phyloP scores from a whole-genome alignment of 2,797 vertebrate species.

The Eulemur mongoz region DNA sequence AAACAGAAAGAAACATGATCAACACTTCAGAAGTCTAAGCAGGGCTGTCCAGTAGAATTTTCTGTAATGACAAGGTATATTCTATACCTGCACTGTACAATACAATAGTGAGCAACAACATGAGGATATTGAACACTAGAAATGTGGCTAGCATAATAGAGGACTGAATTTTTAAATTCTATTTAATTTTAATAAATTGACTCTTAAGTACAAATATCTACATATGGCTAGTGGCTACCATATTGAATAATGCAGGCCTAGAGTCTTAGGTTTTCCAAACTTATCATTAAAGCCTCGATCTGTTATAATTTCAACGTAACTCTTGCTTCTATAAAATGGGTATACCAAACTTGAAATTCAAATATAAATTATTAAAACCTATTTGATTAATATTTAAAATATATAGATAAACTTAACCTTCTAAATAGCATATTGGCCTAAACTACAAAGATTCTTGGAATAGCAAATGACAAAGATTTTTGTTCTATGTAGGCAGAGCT shows the following conservation, averaged over 20 bases:
- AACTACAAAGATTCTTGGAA: constrained; percentile 18
- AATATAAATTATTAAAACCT: neutral
- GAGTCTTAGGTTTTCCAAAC: neutral
- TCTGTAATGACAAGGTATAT: neutral
- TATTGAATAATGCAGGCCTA: neutral
- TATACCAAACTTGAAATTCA: neutral
- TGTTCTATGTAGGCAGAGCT: neutral
- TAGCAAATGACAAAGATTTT: neutral
- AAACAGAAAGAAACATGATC: neutral
- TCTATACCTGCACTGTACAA: neutral
- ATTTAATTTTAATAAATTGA: constrained; percentile 16
- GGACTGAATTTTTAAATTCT: neutral
- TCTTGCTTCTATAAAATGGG: constrained; percentile 4
- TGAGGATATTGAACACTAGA: neutral
- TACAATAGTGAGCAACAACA: neutral
- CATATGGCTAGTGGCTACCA: neutral
- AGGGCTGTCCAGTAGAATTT: neutral
- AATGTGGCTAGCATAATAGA: neutral
- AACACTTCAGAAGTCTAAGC: neutral
- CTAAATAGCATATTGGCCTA: neutral
- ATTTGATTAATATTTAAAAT: constrained; percentile 11
- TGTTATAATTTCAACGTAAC: neutral
- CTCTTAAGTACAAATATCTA: neutral
- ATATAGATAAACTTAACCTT: neutral
- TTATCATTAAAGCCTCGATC: neutral